A percentile compares a stretch with the other conserved stretches of the same genome.
Conservation (phyloP, 2,797 vertebrate genomes). For the Diplodus puntazzo region DNA sequence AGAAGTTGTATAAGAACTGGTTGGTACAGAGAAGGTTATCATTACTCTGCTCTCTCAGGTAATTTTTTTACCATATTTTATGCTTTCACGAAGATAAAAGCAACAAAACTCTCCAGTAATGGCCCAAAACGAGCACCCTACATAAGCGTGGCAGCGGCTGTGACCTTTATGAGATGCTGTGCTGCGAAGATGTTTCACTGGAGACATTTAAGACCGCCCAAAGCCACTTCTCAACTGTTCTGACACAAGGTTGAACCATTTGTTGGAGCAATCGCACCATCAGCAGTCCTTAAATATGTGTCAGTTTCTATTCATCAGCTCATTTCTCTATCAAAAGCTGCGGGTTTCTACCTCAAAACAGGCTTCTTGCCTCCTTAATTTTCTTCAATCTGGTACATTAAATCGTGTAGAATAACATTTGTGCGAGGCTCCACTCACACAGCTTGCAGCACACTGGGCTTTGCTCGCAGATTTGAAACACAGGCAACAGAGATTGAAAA, state of each 20-base stretch:
- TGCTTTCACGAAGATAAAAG: conserved; percentile 5
- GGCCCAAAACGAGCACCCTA: not conserved
- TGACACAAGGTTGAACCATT: not conserved
- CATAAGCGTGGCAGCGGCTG: not conserved
- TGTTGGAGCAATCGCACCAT: not conserved
- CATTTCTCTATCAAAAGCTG: not conserved
- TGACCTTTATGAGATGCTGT: conserved; percentile 17
- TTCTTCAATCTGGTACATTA: not conserved
- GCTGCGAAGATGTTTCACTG: not conserved
- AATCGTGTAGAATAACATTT: not conserved
- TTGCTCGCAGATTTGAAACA: not conserved
- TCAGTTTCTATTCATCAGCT: not conserved
- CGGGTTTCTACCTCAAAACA: not conserved
- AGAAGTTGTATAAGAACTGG: not conserved
- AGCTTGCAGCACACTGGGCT: not conserved
- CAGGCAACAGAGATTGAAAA: conserved; percentile 13
- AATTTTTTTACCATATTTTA: conserved; percentile 13
- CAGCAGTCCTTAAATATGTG: not conserved
- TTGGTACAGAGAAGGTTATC: conserved; percentile 6
- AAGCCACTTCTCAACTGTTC: not conserved
- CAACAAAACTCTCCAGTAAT: not conserved
- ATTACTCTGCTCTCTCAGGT: not conserved
- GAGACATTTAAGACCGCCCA: conserved; percentile 10
- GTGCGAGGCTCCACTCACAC: not conserved
- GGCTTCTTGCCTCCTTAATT: not conserved